phyloP scores from a whole-genome alignment of 2,888 invertebrate species.

The Netelia inedita region DNA sequence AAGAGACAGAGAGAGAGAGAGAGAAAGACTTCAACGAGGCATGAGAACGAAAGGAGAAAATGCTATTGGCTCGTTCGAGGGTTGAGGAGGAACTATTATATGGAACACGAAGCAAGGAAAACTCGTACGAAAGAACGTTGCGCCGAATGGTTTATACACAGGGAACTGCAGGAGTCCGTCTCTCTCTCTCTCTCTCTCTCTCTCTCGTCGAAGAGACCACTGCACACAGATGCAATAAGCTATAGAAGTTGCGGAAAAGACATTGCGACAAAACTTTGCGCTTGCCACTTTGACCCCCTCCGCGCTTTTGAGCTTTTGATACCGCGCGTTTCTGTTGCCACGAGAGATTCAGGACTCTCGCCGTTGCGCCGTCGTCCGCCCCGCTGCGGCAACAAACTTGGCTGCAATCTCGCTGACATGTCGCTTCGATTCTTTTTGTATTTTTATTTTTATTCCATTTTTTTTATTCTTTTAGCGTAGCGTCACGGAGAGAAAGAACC shows the following conservation, averaged over 20 bases:
- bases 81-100: conserved; percentile 54
- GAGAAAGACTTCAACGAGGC: conserved; percentile 51
- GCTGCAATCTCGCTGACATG: conserved; percentile 61
- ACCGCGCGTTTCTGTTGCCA: conserved; percentile 44
- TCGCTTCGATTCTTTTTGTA: conserved; percentile 9
- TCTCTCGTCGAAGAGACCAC: conserved; percentile 28
- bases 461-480: conserved; percentile 2
- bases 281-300: conserved; percentile 61
- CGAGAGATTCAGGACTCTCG: conserved; percentile 35
- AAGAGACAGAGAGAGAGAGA: conserved; percentile 40
- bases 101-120: conserved; percentile 59
- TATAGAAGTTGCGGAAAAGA: conserved; percentile 67
- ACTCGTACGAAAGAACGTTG: conserved; percentile 55
- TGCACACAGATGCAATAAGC: conserved; percentile 64
- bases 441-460: conserved; percentile 10
- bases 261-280: conserved; percentile 72
- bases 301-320: conserved; percentile 57
- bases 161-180: background rate
- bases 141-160: conserved; percentile 47
- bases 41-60: conserved; percentile 62
- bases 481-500: background rate
- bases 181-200: conserved; percentile 15
- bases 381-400: conserved; percentile 66
- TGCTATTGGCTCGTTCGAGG: conserved; percentile 66
- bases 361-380: conserved; percentile 20